Conservation (phyloP, 2,888 invertebrate species). For the Agonopterix heracliana region DNA sequence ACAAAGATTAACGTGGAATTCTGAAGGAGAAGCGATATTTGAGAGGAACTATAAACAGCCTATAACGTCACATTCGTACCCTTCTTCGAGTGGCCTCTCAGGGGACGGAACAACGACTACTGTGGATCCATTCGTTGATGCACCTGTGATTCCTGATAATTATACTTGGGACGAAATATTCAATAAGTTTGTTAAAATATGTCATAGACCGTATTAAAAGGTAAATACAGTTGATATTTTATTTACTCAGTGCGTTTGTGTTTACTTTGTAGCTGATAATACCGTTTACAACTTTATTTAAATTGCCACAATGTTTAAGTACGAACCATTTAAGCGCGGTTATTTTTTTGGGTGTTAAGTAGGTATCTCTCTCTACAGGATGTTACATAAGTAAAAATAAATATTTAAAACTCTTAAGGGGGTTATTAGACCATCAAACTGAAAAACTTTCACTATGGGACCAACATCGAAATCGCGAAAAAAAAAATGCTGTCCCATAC, state of each 20-base stretch:
- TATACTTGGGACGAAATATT: slow-evolving; percentile 19
- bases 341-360: too few species aligned
- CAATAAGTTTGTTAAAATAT: slow-evolving; percentile 6
- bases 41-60: slow-evolving; percentile 21
- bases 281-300: too few species aligned
- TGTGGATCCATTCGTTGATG: slow-evolving; percentile 25
- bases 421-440: too few species aligned
- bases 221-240: background rate
- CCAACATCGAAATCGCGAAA: too few species aligned
- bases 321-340: too few species aligned
- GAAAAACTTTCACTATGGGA: too few species aligned
- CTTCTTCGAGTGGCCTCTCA: slow-evolving; percentile 29
- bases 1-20: slow-evolving; percentile 29
- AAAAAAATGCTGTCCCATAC: too few species aligned
- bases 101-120: slow-evolving; percentile 18
- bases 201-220: slow-evolving; percentile 8
- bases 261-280: background rate
- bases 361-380: too few species aligned
- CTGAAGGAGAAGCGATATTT: slow-evolving; percentile 17
- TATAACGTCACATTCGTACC: slow-evolving; percentile 22
- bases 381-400: background rate
- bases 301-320: too few species aligned
- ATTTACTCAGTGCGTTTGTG: background rate
- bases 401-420: too few species aligned
- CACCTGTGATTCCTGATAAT: slow-evolving; percentile 24